Base-by-base conservation (phyloP, 2,888 invertebrate genomes). In the Platycheirus albimanus region DNA sequence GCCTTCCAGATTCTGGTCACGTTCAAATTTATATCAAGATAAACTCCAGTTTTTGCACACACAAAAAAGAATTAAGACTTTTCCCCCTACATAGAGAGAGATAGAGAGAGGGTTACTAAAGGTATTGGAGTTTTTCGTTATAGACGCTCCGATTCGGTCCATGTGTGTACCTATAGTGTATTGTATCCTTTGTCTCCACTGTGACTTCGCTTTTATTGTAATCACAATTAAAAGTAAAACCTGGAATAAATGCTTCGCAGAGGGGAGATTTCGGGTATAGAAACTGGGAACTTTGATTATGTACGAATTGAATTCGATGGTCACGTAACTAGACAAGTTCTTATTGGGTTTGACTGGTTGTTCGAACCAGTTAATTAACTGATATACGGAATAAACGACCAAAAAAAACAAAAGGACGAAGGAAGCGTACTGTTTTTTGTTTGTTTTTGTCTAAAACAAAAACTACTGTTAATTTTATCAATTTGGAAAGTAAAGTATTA, bases 211-310 rank as follows among this genome's bases (percentile, higher is more conserved):
- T 69, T 51, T 69, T 69, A 83, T 69, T 78, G 83, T 78, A 77
- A 72, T 74, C 83, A 52, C 83, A 83, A 83, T 83, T 83, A 83
- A 83, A 83, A 83, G 69, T 83, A 83, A 83, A 69, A 78, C 83
- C 72, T 72, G 67, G 47, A 47, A 17, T 69, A 67, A 69, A 79
- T 72, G 67, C 49, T 72, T 38, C 64, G 7, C 54, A 10, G 33
- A n/a, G 17, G 70, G n/a, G 11, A 28, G 11, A 41, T 43, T 41
- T 56, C 36, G 38, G 72, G 30, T 36, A 7, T 24, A 6, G 24
- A 24, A 36, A 56, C 72, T 24, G 66, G 66, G 61, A 36, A 56
- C 72, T 69, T 83, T 83, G 83, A 83, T 83, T 78, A 78, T 78
- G 64, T 72, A 78, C 69, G 83, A 83, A 83, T 83, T 83, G 83